Percentiles rank a stretch among this genome's conserved stretches.
phyloP scores from a whole-genome alignment of 1,140 invertebrate species.

The Bombus terrestris region DNA sequence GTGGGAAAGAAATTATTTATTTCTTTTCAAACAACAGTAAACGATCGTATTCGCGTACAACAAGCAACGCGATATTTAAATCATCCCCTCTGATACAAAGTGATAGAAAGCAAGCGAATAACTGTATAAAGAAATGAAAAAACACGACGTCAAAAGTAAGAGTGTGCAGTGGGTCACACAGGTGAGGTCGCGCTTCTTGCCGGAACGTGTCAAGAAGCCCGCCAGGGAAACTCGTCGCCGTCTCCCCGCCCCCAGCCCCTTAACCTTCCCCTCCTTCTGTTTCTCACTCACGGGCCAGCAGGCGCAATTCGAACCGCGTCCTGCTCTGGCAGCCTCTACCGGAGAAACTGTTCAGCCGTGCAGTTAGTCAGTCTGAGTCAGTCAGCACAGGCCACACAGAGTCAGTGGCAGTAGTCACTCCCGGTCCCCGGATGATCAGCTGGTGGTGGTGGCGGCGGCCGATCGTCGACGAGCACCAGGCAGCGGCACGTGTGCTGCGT shows the following conservation, averaged over 20 bases:
- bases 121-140: neutral
- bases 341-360: conserved; percentile 50
- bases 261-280: neutral
- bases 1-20: too few relatives aligned
- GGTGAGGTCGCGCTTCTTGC: neutral
- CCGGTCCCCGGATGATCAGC: conserved; percentile 50
- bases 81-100: neutral
- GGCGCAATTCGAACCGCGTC: conserved; percentile 47
- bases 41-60: neutral
- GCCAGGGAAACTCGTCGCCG: conserved; percentile 2
- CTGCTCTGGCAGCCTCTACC: conserved; percentile 47
- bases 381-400: conserved; percentile 37
- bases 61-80: neutral
- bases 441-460: conserved; percentile 39
- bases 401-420: conserved; percentile 32
- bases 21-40: too few relatives aligned
- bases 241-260: neutral
- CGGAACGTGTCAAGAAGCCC: conserved; percentile 34
- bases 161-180: neutral
- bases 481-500: conserved; percentile 34
- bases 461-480: conserved; percentile 28
- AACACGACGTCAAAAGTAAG: neutral
- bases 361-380: conserved; percentile 52
- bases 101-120: neutral
- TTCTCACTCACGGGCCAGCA: conserved; percentile 22